These are phyloP conservation scores for Mastomys coucha DNA, from an alignment of 2,113 vertebrate species.

Conservation along the genomic window DNA sequence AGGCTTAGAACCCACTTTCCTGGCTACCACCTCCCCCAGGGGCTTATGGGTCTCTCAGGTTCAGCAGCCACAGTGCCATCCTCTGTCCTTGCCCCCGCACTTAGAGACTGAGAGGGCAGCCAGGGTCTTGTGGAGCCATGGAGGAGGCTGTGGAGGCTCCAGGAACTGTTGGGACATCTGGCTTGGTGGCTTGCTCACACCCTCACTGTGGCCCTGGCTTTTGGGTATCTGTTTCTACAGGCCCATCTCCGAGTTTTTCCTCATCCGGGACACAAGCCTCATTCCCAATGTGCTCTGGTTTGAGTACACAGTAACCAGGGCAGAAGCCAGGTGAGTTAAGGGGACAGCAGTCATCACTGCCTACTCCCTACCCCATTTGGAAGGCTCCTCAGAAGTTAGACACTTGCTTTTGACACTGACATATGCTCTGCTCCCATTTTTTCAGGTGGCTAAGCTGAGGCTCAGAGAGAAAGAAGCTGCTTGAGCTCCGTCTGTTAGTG, in stretches of 20 bases:
- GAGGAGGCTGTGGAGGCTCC: not conserved
- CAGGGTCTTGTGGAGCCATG: not conserved
- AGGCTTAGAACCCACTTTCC: not conserved
- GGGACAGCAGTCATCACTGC: not conserved
- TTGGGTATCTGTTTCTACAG: slow-evolving; percentile 82
- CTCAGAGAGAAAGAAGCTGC: not conserved
- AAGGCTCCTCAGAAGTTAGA: not conserved
- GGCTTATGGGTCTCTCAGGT: not conserved
- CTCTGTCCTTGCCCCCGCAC: not conserved
- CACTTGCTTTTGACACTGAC: not conserved
- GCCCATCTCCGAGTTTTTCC: slow-evolving; percentile 98
- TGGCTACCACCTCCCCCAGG: not conserved
- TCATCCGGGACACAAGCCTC: slow-evolving; percentile 99
- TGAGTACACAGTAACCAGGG: slow-evolving; percentile 98
- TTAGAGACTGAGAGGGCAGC: not conserved
- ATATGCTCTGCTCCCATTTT: not conserved
- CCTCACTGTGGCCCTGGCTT: slow-evolving; percentile 7
- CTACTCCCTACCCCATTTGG: not conserved
- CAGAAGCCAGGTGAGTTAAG: slow-evolving; percentile 95
- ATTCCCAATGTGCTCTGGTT: slow-evolving; percentile 99
- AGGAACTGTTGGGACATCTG: not conserved
- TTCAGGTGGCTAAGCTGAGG: not conserved
- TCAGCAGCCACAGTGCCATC: not conserved
- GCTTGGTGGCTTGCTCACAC: not conserved
- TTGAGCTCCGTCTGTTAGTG: not conserved